These are phyloP conservation scores for Empis livida DNA, from an alignment of 2,888 invertebrate genomes.

Conservation along the genomic window DNA sequence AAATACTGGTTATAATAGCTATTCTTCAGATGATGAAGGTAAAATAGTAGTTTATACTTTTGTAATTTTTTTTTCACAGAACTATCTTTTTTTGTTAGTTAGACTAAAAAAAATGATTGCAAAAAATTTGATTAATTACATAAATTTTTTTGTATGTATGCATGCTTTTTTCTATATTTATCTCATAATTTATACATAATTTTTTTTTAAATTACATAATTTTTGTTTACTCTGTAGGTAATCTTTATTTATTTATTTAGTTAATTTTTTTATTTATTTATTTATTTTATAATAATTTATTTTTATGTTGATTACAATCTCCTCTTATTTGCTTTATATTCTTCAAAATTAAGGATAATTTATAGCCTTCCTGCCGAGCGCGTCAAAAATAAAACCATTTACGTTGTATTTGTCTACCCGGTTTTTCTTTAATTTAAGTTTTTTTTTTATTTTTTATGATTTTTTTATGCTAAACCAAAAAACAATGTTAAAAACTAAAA, in stretches of 20 bases:
- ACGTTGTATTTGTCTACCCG: background rate
- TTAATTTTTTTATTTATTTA: background rate
- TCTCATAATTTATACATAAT: too few relatives aligned
- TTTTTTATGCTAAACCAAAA: too few relatives aligned
- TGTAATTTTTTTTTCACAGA: background rate
- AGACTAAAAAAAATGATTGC: too few relatives aligned
- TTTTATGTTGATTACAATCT: too few relatives aligned
- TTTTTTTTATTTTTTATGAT: too few relatives aligned
- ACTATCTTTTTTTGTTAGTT: too few relatives aligned
- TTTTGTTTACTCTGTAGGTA: background rate
- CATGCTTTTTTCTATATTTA: too few relatives aligned
- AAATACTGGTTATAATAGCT: conserved; percentile 59
- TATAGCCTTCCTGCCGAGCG: conserved; percentile 35
- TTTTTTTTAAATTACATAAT: background rate
- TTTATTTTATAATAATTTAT: conserved; percentile 3
- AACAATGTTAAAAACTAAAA: too few relatives aligned
- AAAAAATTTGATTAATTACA: too few relatives aligned
- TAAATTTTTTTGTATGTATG: too few relatives aligned
- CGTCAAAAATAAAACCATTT: conserved; percentile 16
- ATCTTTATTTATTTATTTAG: background rate
- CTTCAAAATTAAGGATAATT: background rate
- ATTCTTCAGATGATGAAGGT: conserved; percentile 89
- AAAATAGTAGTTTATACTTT: conserved; percentile 16
- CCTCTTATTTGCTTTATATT: background rate
- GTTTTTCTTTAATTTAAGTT: too few relatives aligned